Evolutionary conservation across 1,140 invertebrate genomes (phyloP), one percentile per base, ranked within the genome.

Genomic region (Calliphora vicina): DNA sequence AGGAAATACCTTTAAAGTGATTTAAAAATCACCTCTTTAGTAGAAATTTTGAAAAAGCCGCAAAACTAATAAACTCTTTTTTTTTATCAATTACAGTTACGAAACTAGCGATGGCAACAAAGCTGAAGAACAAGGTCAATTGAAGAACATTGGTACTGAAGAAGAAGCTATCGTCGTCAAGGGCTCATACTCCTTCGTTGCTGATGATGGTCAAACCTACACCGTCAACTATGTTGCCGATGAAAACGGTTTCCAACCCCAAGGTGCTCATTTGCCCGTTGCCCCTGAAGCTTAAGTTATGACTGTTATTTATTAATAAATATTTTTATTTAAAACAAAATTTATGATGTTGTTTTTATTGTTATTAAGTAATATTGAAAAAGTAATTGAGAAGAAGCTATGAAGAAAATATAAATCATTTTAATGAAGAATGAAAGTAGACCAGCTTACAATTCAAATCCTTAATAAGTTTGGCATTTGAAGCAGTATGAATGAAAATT

Each of bases 81-180:
- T n/a, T 35, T 35, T 26, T 6, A 5, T 27, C 5, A 26, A 26
- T 35, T 26, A 74, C 23, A 82, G 82, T 42, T 50, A 29, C 87
- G 93, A 94, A 85, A 93, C 94, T 9, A 94, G 91, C n/a, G 93
- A 95, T 86, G 94, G 94, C 9, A 94, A 93, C n/a, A 87, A 76
- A 42, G 29, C 15, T 42, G 9, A 76, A 76, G 73, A 27, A 42
- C 15, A 91, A 80, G 94, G 93, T 0, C 90, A 92, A 71, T 90
- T 93, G 84, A 92, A 92, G 85, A 92, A 93, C 84, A 83, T 89
- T 17, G 91, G 92, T 85, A 90, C 91, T 35, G 89, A 93, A 84
- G 90, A 93, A 82, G 92, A 92, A 85, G 90, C 91, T 17, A 87
- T 93, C 1, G 29, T 9, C 1, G 82, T 82, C 20, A 29, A 29